Base-by-base conservation (phyloP, 2,113 vertebrate species). In the Boulengeromyrus knoepffleri region DNA sequence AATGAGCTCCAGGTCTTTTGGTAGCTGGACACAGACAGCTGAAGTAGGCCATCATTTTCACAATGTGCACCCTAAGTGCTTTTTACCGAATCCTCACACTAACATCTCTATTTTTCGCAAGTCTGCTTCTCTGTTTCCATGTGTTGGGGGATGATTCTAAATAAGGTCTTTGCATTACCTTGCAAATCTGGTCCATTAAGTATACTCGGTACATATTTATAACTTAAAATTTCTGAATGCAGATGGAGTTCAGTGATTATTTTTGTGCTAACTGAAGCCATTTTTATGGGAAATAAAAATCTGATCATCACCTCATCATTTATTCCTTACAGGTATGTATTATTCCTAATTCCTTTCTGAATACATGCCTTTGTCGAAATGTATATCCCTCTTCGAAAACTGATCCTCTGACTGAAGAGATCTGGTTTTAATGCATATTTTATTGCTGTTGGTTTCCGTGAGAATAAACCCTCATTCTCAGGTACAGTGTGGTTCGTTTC, bases 401-500 rank as follows among this genome's bases (percentile, higher is more conserved):
- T 9, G 39, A 17, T 66, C 80, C 52, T 46, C 31, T 42, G 53
- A 24, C 52, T 50, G 45, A 86, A 56, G 31, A 58, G 87, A 88
- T 88, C 74, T 49, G 5, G 15, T 42, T 88, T 88, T 88, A 53
- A 88, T 88, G 56, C 52, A 88, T 88, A 88, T 88, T 46, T 88
- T 46, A 74, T 74, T 74, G 58, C n/a, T 49, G 24, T 3, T 1
- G 19, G 10, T 21, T n/a, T 85, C 56, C 2, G 39, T 36, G 10
- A 47, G 13, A 62, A 88, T n/a, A 39, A 56, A 21, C 17, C 50
- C 19, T 24, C 49, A 39, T 45, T 53, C 77, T 47, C 31, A 36
- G 19, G 46, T 27, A 13, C 56, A 42, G 4, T 4, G 31, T 24
- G 27, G 17, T 74, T 83, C 2, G 13, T 80, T 86, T 89, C 9